Evolutionary conservation across 2,888 invertebrate genomes (phyloP).

Genomic region (Polymixis flavicincta): DNA sequence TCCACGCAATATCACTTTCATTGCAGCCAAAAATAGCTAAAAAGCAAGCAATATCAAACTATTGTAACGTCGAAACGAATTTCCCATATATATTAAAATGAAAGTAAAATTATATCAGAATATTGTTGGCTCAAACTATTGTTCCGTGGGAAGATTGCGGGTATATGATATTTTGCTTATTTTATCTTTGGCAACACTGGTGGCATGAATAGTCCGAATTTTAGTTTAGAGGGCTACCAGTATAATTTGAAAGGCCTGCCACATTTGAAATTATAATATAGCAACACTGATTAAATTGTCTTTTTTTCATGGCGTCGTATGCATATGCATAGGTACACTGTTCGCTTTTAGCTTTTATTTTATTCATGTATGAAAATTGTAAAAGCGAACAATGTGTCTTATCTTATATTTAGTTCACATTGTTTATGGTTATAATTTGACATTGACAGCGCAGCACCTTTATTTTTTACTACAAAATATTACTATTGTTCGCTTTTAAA

Average conservation of each 20-base stretch:
- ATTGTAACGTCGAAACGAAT: constrained; percentile 38
- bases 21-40: background rate
- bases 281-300: background rate
- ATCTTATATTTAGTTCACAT: background rate
- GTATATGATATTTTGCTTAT: constrained; percentile 22
- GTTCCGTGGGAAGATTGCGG: constrained; percentile 52
- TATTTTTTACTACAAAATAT: background rate
- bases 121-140: constrained; percentile 40
- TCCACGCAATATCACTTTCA: background rate
- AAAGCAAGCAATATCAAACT: constrained; percentile 9
- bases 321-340: no score
- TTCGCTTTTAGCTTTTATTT: no score
- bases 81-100: constrained; percentile 48
- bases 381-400: background rate
- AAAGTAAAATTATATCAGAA: constrained; percentile 57
- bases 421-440: background rate
- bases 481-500: no score
- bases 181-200: constrained; percentile 37
- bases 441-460: background rate
- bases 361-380: no score
- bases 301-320: no score
- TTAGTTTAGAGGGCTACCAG: background rate
- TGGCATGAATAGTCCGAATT: constrained; percentile 19
- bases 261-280: background rate
- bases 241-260: background rate